A percentile compares a stretch with the other conserved stretches of the same genome.
Evolutionary conservation across 1,140 invertebrate species (phyloP).

Genomic region (Micrasema longulum): DNA sequence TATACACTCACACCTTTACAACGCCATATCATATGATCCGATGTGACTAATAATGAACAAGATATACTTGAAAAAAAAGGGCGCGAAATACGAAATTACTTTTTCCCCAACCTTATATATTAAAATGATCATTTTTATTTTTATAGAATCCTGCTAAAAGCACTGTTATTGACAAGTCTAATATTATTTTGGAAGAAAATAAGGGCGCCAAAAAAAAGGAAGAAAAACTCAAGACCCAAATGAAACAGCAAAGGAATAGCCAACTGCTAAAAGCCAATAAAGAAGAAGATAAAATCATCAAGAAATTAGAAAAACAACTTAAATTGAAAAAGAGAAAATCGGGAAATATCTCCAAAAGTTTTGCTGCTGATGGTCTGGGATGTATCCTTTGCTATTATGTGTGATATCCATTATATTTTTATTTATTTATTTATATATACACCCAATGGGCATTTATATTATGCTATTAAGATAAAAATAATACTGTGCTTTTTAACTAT

Average conservation of each 20-base stretch:
- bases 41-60: too few species aligned
- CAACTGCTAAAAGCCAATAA: slow-evolving; percentile 78
- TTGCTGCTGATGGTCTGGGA: slow-evolving; percentile 85
- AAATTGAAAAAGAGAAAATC: slow-evolving; percentile 83
- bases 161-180: not conserved
- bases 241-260: slow-evolving; percentile 71
- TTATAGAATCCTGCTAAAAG: not conserved
- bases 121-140: slow-evolving; percentile 7
- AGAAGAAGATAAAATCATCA: slow-evolving; percentile 84
- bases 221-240: slow-evolving; percentile 67
- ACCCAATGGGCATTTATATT: too few species aligned
- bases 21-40: too few species aligned
- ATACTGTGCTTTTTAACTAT: too few species aligned
- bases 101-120: slow-evolving; percentile 18
- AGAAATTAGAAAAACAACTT: slow-evolving; percentile 85
- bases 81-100: not conserved
- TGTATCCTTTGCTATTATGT: slow-evolving; percentile 81
- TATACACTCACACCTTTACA: not conserved
- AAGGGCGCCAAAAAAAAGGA: slow-evolving; percentile 63
- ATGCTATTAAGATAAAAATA: too few species aligned
- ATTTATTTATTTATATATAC: too few species aligned
- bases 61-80: too few species aligned
- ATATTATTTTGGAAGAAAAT: slow-evolving; percentile 57
- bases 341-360: slow-evolving; percentile 82
- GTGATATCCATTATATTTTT: too few species aligned